Evolutionary conservation across 37 sponge, comb jelly and placozoan genomes (phyloP).

Genomic region (Cliona cf. orientalis): DNA sequence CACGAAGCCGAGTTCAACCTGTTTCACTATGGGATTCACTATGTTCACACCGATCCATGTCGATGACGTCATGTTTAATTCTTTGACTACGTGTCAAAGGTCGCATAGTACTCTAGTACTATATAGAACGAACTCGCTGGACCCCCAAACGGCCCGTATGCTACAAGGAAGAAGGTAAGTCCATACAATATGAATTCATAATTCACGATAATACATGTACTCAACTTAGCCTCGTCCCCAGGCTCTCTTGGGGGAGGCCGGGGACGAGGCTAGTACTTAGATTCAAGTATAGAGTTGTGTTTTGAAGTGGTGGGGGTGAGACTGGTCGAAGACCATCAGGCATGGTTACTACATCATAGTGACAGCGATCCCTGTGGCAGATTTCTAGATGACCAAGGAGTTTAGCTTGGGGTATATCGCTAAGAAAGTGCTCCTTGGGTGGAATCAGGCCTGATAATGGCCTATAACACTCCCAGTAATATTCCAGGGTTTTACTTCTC

Average conservation of each 20-base stretch:
- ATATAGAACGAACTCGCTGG: no score
- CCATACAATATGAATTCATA: no score
- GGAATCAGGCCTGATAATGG: background rate
- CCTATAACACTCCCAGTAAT: background rate
- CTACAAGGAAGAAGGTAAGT: no score
- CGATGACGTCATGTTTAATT: background rate
- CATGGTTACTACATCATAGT: background rate
- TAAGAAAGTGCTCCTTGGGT: background rate
- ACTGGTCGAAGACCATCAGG: background rate
- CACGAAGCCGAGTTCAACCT: slow-evolving; percentile 83
- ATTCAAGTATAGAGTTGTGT: background rate
- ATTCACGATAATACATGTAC: no score
- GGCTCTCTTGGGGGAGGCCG: no score
- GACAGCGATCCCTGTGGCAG: background rate
- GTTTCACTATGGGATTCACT: background rate
- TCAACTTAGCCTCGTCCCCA: no score
- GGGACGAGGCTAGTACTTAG: background rate
- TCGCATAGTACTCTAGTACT: no score
- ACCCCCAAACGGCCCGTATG: no score
- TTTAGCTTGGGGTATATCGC: background rate
- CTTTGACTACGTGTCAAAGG: no score
- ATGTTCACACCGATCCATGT: background rate
- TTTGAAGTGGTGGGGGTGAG: background rate
- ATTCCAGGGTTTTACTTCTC: background rate
- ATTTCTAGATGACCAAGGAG: background rate